phyloP scores from a whole-genome alignment of 1,140 invertebrate genomes.

The Brachionus calyciflorus region DNA sequence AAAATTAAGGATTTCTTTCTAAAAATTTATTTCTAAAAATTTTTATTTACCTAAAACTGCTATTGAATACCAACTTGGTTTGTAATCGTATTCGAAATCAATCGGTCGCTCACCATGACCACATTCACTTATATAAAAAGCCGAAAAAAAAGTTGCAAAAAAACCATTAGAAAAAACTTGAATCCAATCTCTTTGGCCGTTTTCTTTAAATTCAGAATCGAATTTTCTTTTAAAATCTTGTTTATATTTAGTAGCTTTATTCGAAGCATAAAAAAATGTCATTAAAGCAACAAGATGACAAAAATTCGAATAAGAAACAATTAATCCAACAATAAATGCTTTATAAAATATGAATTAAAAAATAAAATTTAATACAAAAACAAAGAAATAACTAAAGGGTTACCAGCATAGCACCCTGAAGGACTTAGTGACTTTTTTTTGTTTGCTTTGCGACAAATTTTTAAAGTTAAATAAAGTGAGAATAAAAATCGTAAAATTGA shows the following conservation, averaged over 20 bases:
- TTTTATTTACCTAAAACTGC: conserved; percentile 4
- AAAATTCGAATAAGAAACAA: conserved; percentile 24
- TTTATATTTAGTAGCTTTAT: background rate
- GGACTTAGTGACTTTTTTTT: background rate
- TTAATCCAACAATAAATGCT: conserved; percentile 16
- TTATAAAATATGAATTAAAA: background rate
- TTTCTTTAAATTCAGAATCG: background rate
- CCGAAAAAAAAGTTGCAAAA: conserved; percentile 18
- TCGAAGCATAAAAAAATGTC: conserved; percentile 33
- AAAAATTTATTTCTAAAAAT: background rate
- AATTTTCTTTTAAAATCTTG: conserved; percentile 21
- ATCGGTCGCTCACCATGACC: conserved; percentile 21
- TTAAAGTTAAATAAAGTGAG: background rate
- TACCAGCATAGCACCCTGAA: conserved; percentile 26
- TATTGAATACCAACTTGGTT: conserved; percentile 24
- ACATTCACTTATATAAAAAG: conserved; percentile 32
- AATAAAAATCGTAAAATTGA: background rate
- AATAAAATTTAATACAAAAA: too few relatives aligned
- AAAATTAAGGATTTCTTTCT: too few relatives aligned
- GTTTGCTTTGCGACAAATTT: background rate
- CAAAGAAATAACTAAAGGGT: too few relatives aligned
- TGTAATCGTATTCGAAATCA: conserved; percentile 9
- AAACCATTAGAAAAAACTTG: conserved; percentile 35
- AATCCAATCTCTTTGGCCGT: background rate
- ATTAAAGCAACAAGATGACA: background rate